These are phyloP conservation scores for Oryzias curvinotus DNA, from an alignment of 2,113 vertebrate species.

Conservation along the genomic window DNA sequence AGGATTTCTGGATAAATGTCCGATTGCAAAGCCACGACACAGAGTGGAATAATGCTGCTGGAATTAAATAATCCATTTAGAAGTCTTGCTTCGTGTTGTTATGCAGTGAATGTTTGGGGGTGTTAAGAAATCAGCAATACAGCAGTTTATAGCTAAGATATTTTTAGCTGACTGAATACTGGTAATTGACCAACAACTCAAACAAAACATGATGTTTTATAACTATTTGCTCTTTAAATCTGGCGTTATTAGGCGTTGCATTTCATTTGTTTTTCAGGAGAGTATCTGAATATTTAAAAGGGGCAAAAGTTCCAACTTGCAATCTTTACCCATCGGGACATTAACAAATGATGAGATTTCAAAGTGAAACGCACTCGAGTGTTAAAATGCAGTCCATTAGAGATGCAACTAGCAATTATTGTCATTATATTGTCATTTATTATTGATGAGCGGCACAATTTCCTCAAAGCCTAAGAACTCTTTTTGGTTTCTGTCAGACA, in stretches of 20 bases:
- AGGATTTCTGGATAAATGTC: neutral
- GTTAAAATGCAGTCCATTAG: constrained; percentile 6
- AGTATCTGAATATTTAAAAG: neutral
- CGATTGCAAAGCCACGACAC: neutral
- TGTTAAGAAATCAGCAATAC: neutral
- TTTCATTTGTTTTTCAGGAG: no score
- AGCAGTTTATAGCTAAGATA: constrained; percentile 1
- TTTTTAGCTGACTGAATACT: neutral
- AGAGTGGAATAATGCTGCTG: constrained; percentile 1
- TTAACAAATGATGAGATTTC: constrained; percentile 12
- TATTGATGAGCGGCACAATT: constrained; percentile 2
- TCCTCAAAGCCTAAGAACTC: neutral
- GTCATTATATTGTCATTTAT: constrained; percentile 1
- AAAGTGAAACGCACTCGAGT: constrained; percentile 4
- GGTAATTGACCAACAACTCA: no score
- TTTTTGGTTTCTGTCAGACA: constrained; percentile 6
- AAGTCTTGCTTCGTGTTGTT: neutral
- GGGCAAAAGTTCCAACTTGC: neutral
- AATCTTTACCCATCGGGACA: constrained; percentile 3
- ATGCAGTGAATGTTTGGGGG: neutral
- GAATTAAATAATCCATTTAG: constrained; percentile 1
- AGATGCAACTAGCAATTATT: constrained; percentile 1
- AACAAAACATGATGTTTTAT: no score
- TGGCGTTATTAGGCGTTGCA: no score
- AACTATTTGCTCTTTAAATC: no score